Conservation (phyloP, 2,797 vertebrate species). For the Sebastiscus albofasciatus region DNA sequence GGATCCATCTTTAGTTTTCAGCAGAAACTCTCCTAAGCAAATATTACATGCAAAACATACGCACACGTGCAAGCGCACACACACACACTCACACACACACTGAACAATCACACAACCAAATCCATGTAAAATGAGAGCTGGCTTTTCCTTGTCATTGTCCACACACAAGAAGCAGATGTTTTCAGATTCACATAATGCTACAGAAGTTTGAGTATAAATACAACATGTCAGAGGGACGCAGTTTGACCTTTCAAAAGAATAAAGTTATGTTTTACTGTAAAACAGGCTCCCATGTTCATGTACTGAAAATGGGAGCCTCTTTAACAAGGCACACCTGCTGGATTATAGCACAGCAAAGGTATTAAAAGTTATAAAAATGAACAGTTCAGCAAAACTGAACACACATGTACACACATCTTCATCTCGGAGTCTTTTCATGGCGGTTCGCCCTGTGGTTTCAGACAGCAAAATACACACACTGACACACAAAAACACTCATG, state of each 20-base stretch:
- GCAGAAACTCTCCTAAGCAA: constrained; percentile 77
- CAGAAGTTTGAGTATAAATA: constrained; percentile 5
- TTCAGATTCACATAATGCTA: constrained; percentile 6
- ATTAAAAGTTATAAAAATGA: neutral
- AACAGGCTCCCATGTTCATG: neutral
- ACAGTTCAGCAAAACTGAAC: neutral
- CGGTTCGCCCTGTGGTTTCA: constrained; percentile 31
- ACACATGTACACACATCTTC: constrained; percentile 66
- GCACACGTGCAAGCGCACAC: neutral
- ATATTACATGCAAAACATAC: constrained; percentile 77
- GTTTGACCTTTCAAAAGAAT: neutral
- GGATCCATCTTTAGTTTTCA: constrained; percentile 65
- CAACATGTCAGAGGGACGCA: neutral
- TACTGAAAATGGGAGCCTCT: neutral
- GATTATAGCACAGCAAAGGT: neutral
- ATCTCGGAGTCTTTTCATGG: constrained; percentile 81
- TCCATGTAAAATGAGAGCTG: constrained; percentile 72
- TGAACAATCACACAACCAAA: constrained; percentile 56
- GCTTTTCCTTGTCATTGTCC: constrained; percentile 47
- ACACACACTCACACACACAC: constrained; percentile 13
- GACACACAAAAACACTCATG: constrained; percentile 20
- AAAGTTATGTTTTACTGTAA: neutral
- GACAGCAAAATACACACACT: constrained; percentile 6
- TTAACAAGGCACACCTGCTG: neutral
- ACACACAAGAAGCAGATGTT: constrained; percentile 13